Base-by-base conservation (phyloP, 2,797 vertebrate genomes). In the Chloroceryle amazona region DNA sequence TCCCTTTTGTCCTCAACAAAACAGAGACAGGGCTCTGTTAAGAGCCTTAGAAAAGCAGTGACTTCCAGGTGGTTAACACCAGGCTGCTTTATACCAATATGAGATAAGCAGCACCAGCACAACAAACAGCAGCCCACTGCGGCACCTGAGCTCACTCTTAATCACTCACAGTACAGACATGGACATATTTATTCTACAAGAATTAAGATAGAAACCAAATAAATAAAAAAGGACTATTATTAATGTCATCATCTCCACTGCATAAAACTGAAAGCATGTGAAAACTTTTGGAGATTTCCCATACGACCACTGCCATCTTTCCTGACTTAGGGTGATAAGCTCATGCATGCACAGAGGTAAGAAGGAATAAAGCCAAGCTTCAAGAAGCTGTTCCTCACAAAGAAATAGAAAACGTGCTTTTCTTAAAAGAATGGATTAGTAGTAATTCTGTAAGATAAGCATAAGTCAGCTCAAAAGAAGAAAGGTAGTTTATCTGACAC, bases 111-210 rank as follows among this genome's bases (percentile, higher is more conserved):
- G 57, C 65, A 44, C n/a, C 49, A 68, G 54, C 20, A 23, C 28
- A 90, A 70, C 20, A 66, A 76, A 54, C 10, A 42, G 39, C 4
- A 31, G n/a, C 20, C 26, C 29, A 11, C 29, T 3, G 13, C 4
- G 4, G 41, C 31, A n/a, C 62, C 65, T 33, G 18, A 2, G 11
- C 44, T 83, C 39, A 31, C 29, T 10, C 74, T 66, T 26, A 33
- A 42, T 25, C 44, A 39, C 11, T 11, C 3, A 9, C 10, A 35
- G 39, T 60, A 74, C 76, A 61, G 19, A 44, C 0, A 3, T 23
- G 11, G 10, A 35, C 19, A 47, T 7, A 0, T 47, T 46, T 33
- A 41, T 76, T 51, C 51, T 29, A 60, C 25, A 49, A 0, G 0
- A 74, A 31, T 41, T 41, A 41, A 41, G 41, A 41, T 41, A 68